These are phyloP conservation scores for Oreohelix idahoensis DNA, from an alignment of 1,140 invertebrate species.

Conservation along the genomic window DNA sequence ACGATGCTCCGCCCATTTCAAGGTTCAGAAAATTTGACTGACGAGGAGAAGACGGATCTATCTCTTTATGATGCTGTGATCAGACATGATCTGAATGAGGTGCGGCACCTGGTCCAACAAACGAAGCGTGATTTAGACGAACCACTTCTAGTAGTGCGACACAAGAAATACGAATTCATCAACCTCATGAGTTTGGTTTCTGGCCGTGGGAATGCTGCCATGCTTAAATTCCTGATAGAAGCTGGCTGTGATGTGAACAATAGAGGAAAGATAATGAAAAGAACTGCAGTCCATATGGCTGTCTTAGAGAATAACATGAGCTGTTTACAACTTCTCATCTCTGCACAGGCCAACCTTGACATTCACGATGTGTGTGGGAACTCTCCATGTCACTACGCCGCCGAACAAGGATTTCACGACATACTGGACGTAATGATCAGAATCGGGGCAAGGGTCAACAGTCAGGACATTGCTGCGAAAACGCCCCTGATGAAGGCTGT, in stretches of 20 bases:
- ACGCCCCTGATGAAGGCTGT: slow-evolving; percentile 72
- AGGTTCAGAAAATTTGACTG: background rate
- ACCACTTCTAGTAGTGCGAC: slow-evolving; percentile 53
- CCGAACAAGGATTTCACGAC: slow-evolving; percentile 67
- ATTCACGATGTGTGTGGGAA: slow-evolving; percentile 70
- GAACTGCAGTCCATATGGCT: slow-evolving; percentile 69
- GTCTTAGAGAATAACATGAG: slow-evolving; percentile 68
- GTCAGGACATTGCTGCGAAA: slow-evolving; percentile 70
- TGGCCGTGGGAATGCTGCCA: slow-evolving; percentile 66
- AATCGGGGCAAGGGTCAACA: slow-evolving; percentile 64
- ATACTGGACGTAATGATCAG: slow-evolving; percentile 67
- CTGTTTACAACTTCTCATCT: slow-evolving; percentile 67
- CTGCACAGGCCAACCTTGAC: slow-evolving; percentile 68
- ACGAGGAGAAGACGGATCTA: slow-evolving; percentile 21
- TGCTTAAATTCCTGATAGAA: slow-evolving; percentile 71
- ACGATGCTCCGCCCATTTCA: background rate
- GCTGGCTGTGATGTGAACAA: slow-evolving; percentile 68
- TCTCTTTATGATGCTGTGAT: slow-evolving; percentile 7
- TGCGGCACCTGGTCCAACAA: slow-evolving; percentile 12
- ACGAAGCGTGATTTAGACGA: slow-evolving; percentile 35
- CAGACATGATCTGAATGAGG: slow-evolving; percentile 3
- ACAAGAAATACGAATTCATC: slow-evolving; percentile 66
- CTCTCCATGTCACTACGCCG: slow-evolving; percentile 70
- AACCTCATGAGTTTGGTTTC: slow-evolving; percentile 69
- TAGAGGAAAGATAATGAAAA: slow-evolving; percentile 60